Evolutionary conservation across 2,888 invertebrate species (phyloP).

Genomic region (Mermis nigrescens): DNA sequence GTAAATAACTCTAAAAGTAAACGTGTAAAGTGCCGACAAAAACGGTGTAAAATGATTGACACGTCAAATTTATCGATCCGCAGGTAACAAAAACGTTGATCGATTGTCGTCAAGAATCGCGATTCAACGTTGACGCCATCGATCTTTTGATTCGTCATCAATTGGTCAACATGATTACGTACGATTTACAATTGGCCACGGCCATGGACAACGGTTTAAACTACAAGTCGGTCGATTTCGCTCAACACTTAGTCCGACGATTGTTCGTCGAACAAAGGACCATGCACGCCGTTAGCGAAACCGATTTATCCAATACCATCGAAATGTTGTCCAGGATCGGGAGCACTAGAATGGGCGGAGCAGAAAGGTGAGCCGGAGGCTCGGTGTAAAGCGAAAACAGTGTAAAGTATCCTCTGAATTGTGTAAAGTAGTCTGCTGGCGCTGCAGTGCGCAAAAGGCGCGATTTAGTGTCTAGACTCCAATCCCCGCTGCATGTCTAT

Average conservation of each 20-base stretch:
- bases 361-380: constrained; percentile 11
- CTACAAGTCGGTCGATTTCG: constrained; percentile 58
- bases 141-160: constrained; percentile 66
- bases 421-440: too few species aligned
- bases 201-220: constrained; percentile 63
- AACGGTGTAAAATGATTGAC: neutral
- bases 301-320: constrained; percentile 66
- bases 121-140: constrained; percentile 49
- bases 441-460: too few species aligned
- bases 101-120: constrained; percentile 61
- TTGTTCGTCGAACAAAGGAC: constrained; percentile 61
- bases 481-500: too few species aligned
- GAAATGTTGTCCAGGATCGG: constrained; percentile 45
- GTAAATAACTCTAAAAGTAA: too few species aligned
- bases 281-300: constrained; percentile 54
- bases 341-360: constrained; percentile 5
- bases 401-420: too few species aligned
- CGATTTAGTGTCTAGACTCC: too few species aligned
- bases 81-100: constrained; percentile 41
- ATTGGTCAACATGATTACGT: constrained; percentile 56
- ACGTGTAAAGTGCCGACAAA: too few species aligned
- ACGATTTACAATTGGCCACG: constrained; percentile 60
- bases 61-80: neutral
- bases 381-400: too few species aligned
- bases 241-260: constrained; percentile 67